Percentiles rank a stretch among this genome's conserved stretches.
phyloP scores from a whole-genome alignment of 1,140 invertebrate genomes.

The Marisa cornuarietis region DNA sequence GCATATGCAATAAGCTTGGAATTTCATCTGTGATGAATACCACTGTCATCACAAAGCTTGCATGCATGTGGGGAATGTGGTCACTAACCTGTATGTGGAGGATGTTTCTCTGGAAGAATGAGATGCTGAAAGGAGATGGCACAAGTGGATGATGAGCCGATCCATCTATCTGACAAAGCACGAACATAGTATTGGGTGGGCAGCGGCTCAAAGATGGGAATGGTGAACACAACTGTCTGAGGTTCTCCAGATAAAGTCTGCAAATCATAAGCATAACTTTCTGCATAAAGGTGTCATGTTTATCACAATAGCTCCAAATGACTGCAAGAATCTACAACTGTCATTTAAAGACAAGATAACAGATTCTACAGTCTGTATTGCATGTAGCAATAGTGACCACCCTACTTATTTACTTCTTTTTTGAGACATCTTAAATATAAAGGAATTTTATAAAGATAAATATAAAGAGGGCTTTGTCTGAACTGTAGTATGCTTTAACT shows the following conservation, averaged over 20 bases:
- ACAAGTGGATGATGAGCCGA: conserved; percentile 80
- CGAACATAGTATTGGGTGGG: conserved; percentile 92
- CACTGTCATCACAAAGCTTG: neutral
- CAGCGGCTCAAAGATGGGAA: conserved; percentile 90
- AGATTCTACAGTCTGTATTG: too few relatives aligned
- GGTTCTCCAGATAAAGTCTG: conserved; percentile 75
- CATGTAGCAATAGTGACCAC: too few relatives aligned
- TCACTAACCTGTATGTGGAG: conserved; percentile 84
- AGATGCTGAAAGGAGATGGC: conserved; percentile 88
- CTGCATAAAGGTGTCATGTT: too few relatives aligned
- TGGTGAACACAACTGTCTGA: conserved; percentile 92
- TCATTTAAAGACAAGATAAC: too few relatives aligned
- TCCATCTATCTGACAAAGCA: conserved; percentile 89
- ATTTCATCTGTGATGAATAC: too few relatives aligned
- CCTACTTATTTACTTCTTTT: too few relatives aligned
- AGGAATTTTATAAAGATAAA: too few relatives aligned
- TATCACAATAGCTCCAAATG: too few relatives aligned
- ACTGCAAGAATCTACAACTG: too few relatives aligned
- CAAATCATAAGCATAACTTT: neutral
- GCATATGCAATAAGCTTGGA: neutral
- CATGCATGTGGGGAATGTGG: neutral
- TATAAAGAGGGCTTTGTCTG: too few relatives aligned
- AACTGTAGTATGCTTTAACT: too few relatives aligned
- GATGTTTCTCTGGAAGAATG: conserved; percentile 91
- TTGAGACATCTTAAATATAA: too few relatives aligned